phyloP scores from a whole-genome alignment of 2,797 vertebrate species.

The Enteromius argenteus region DNA sequence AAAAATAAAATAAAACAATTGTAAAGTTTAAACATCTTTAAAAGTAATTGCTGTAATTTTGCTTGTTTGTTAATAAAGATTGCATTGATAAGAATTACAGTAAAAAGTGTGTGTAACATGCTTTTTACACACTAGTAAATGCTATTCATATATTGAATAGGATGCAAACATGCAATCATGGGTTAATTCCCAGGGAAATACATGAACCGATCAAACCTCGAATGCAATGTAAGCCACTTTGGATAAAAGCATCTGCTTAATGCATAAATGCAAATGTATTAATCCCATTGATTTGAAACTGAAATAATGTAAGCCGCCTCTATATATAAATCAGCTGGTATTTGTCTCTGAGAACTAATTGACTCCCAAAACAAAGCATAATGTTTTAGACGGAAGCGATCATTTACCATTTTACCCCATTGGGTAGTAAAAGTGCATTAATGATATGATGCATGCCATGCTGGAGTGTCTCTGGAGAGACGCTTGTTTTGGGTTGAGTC shows the following conservation, averaged over 20 bases:
- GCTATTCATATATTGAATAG: neutral
- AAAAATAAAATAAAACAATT: neutral
- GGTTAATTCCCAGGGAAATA: neutral
- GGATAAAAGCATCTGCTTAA: neutral
- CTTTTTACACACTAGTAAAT: neutral
- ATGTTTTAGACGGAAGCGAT: neutral
- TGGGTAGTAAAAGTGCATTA: constrained; percentile 7
- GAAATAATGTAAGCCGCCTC: neutral
- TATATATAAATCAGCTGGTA: neutral
- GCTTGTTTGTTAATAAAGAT: neutral
- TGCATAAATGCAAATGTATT: neutral
- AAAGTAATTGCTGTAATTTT: too few relatives aligned
- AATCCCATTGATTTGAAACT: neutral
- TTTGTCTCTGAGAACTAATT: neutral
- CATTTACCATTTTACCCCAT: neutral
- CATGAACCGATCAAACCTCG: neutral
- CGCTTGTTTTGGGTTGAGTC: neutral
- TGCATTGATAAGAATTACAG: neutral
- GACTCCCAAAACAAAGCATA: neutral
- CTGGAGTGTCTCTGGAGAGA: constrained; percentile 1
- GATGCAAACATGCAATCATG: neutral
- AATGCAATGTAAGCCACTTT: neutral
- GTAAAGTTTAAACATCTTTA: too few relatives aligned
- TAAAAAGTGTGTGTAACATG: neutral
- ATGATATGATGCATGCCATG: neutral